A percentile compares a stretch with the other conserved stretches of the same genome.
Conservation (phyloP, 2,113 vertebrate species). For the Xenopus borealis region DNA sequence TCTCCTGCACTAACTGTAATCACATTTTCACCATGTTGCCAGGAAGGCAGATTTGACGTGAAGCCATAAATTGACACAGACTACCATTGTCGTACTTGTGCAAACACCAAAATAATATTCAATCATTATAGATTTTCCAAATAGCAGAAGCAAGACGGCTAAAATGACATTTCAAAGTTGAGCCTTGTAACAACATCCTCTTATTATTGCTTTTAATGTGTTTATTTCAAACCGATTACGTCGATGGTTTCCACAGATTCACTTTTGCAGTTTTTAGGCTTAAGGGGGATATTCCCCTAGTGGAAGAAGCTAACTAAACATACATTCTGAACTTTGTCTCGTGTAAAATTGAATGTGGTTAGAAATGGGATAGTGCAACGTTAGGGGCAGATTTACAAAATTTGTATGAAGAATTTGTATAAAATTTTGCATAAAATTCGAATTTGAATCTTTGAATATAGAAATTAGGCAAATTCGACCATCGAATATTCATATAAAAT, state of each 20-base stretch:
- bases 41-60: slow-evolving; percentile 72
- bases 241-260: slow-evolving; percentile 46
- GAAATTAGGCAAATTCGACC: too few relatives aligned
- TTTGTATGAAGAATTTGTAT: too few relatives aligned
- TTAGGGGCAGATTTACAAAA: too few relatives aligned
- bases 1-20: slow-evolving; percentile 73
- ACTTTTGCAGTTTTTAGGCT: slow-evolving; percentile 11
- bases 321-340: too few relatives aligned
- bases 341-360: too few relatives aligned
- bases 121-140: slow-evolving; percentile 56
- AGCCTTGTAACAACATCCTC: slow-evolving; percentile 51
- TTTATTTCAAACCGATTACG: slow-evolving; percentile 52
- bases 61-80: slow-evolving; percentile 68
- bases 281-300: not conserved
- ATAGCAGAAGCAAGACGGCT: slow-evolving; percentile 48
- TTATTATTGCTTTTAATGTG: slow-evolving; percentile 51
- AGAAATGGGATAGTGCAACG: too few relatives aligned
- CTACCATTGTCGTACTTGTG: slow-evolving; percentile 61
- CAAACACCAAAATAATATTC: slow-evolving; percentile 52
- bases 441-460: too few relatives aligned
- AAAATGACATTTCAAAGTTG: slow-evolving; percentile 56
- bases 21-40: slow-evolving; percentile 72
- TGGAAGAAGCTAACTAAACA: too few relatives aligned
- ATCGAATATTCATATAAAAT: too few relatives aligned
- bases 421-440: too few relatives aligned